Conservation (phyloP, 2,888 invertebrate genomes). For the Selenia dentaria region DNA sequence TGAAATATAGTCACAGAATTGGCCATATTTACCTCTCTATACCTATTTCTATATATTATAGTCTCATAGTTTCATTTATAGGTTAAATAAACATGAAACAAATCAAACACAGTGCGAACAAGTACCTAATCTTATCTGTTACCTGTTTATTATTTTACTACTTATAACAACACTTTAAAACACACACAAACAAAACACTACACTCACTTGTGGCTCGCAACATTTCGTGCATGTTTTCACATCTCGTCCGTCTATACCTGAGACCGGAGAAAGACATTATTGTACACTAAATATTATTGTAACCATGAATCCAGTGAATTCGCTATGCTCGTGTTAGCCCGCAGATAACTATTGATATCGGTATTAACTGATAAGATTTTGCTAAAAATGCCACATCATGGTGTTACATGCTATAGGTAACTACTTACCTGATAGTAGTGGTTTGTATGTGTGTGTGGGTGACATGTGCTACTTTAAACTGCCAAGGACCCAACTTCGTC, state of each 20-base stretch:
- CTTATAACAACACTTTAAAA: no score
- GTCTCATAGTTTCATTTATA: no score
- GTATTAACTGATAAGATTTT: constrained; percentile 19
- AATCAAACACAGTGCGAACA: no score
- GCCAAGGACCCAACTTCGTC: no score
- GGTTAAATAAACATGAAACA: no score
- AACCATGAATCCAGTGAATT: constrained; percentile 3
- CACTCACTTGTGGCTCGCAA: constrained; percentile 58
- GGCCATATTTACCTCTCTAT: no score
- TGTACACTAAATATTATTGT: neutral
- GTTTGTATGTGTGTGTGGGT: constrained; percentile 1
- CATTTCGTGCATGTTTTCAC: constrained; percentile 61
- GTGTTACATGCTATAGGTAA: neutral
- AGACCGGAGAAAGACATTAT: constrained; percentile 68
- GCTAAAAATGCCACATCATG: constrained; percentile 9
- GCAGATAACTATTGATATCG: constrained; percentile 7
- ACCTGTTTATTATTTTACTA: no score
- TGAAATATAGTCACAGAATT: no score
- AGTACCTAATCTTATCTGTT: no score
- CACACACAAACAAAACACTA: neutral
- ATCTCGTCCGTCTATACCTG: constrained; percentile 51
- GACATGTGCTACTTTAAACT: no score
- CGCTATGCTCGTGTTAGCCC: neutral
- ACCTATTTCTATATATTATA: no score
- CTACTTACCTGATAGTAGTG: neutral